Evolutionary conservation across 2,888 invertebrate species (phyloP).

Genomic region (Tinea semifulvella): DNA sequence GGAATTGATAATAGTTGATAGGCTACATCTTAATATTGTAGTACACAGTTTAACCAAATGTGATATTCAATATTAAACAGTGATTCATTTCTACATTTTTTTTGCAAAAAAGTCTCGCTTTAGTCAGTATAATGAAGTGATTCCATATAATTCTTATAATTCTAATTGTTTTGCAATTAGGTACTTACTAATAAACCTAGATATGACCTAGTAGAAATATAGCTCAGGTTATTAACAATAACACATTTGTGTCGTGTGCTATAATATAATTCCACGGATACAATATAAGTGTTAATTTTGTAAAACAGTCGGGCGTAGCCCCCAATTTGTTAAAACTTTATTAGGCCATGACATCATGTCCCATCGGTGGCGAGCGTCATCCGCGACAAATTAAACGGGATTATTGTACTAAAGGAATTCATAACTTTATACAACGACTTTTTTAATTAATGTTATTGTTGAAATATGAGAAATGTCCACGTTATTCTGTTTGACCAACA

Average conservation of each 20-base stretch:
- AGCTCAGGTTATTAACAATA: no score
- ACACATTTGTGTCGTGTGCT: no score
- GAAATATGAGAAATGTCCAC: no score
- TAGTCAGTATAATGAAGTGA: no score
- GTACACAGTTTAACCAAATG: background rate
- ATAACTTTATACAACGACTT: background rate
- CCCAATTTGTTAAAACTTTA: conserved; percentile 29
- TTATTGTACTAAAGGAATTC: conserved; percentile 11
- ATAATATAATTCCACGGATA: background rate
- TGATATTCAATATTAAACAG: background rate
- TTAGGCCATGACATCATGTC: conserved; percentile 35
- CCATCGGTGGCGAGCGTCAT: conserved; percentile 11
- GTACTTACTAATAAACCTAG: no score
- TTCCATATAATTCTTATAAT: no score
- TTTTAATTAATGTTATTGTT: no score
- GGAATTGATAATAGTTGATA: background rate
- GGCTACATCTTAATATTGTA: conserved; percentile 1
- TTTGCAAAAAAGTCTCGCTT: no score
- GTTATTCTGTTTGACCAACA: no score
- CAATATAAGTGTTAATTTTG: conserved; percentile 3
- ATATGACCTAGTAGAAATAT: no score
- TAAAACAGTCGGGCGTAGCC: conserved; percentile 22
- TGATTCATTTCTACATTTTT: no score
- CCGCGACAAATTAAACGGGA: conserved; percentile 6
- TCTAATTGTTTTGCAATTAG: no score